Evolutionary conservation across 2,797 vertebrate species (phyloP).

Genomic region (Lerista edwardsae): DNA sequence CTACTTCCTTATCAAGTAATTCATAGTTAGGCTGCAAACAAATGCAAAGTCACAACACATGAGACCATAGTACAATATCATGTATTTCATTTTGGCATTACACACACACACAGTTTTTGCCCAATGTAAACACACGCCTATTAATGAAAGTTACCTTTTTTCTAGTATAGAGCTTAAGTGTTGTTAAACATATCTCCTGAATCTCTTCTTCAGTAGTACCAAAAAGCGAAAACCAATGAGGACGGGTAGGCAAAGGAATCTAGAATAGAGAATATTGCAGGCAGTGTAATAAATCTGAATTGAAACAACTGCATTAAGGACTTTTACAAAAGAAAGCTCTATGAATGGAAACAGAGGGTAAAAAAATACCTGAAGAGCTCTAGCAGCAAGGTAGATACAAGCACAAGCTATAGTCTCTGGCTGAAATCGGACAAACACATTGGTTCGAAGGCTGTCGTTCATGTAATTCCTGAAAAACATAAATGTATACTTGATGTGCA

Average conservation of each 20-base stretch:
- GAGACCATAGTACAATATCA: neutral
- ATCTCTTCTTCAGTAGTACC: constrained; percentile 94
- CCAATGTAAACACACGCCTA: neutral
- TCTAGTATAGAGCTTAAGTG: constrained; percentile 92
- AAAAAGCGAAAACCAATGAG: constrained; percentile 95
- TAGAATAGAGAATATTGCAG: constrained; percentile 55
- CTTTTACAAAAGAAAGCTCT: neutral
- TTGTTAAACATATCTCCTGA: constrained; percentile 97
- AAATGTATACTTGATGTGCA: constrained; percentile 38
- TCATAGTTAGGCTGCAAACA: constrained; percentile 92
- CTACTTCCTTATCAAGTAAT: constrained; percentile 95
- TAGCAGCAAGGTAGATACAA: constrained; percentile 96
- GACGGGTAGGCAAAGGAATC: constrained; percentile 92
- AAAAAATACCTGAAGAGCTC: constrained; percentile 90
- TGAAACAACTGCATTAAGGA: rapidly evolving
- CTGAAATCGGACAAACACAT: constrained; percentile 98
- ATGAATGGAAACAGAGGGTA: neutral
- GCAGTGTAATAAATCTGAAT: rapidly evolving
- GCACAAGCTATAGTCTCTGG: constrained; percentile 98
- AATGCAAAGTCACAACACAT: neutral
- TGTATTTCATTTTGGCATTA: neutral
- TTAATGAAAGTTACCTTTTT: constrained; percentile 85
- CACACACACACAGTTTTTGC: neutral
- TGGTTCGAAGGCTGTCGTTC: constrained; percentile 97
- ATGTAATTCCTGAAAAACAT: constrained; percentile 94